Evolutionary conservation across 2,113 vertebrate species (phyloP).

Genomic region (Aegypius monachus): DNA sequence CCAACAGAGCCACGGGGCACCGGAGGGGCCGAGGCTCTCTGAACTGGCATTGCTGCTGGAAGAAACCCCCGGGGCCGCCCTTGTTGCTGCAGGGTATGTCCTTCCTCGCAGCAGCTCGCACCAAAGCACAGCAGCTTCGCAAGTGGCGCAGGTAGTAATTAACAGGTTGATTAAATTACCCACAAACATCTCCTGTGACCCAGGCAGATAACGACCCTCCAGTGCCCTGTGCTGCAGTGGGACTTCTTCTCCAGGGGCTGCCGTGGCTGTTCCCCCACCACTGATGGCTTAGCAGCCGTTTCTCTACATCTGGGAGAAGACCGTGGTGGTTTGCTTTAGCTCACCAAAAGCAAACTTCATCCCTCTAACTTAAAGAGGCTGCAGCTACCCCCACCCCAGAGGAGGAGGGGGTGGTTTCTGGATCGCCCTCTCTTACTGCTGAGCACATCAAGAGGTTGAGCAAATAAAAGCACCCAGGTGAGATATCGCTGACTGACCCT

Average conservation of each 20-base stretch:
- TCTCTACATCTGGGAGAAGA: neutral
- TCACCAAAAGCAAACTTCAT: neutral
- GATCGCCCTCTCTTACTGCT: neutral
- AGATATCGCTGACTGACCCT: neutral
- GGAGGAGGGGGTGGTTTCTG: neutral
- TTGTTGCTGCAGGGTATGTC: neutral
- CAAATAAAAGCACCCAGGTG: neutral
- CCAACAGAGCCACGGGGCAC: accelerated
- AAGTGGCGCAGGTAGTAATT: neutral
- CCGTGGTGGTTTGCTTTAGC: neutral
- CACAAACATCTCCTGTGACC: neutral
- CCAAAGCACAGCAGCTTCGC: neutral
- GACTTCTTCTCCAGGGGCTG: neutral
- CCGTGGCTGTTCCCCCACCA: neutral
- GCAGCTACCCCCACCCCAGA: neutral
- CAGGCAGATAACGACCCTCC: neutral
- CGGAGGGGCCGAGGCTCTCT: neutral
- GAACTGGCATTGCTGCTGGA: neutral
- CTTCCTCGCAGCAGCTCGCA: neutral
- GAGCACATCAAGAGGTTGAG: neutral
- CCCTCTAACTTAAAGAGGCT: neutral
- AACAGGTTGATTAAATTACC: conserved; percentile 35
- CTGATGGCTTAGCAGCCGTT: neutral
- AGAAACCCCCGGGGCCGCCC: neutral
- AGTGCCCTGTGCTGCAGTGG: neutral